Evolutionary conservation across 1,140 invertebrate genomes (phyloP).

Genomic region (Cydia amplana): DNA sequence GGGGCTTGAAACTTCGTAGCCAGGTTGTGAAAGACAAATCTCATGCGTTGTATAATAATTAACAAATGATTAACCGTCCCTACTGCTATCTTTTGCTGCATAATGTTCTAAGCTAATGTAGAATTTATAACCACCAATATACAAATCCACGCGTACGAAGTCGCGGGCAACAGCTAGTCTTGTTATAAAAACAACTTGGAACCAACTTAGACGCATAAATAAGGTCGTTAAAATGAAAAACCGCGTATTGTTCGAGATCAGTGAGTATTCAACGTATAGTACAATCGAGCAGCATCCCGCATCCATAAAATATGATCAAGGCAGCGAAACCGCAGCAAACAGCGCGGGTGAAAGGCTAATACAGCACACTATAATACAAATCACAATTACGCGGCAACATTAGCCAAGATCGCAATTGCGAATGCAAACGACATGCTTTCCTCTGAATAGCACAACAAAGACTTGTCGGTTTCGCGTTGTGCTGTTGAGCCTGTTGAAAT

Average conservation of each 20-base stretch:
- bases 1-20: too few relatives aligned
- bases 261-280: slow-evolving; percentile 1
- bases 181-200: background rate
- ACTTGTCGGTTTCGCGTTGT: background rate
- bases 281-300: slow-evolving; percentile 7
- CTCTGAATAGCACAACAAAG: slow-evolving; percentile 20
- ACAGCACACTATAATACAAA: slow-evolving; percentile 29
- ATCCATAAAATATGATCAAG: slow-evolving; percentile 28
- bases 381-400: slow-evolving; percentile 24
- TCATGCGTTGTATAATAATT: too few relatives aligned
- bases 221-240: slow-evolving; percentile 12
- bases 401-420: slow-evolving; percentile 32
- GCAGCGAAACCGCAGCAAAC: slow-evolving; percentile 18
- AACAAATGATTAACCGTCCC: too few relatives aligned
- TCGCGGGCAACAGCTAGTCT: too few relatives aligned
- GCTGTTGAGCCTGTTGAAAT: too few relatives aligned
- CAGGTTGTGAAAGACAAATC: too few relatives aligned
- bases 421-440: slow-evolving; percentile 26
- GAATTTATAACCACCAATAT: too few relatives aligned
- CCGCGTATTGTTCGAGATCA: slow-evolving; percentile 28
- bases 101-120: too few relatives aligned
- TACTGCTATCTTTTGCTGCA: too few relatives aligned
- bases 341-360: slow-evolving; percentile 27
- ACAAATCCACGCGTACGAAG: too few relatives aligned
- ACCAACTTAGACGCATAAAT: background rate